Base-by-base conservation (phyloP, 2,888 invertebrate genomes). In the Andrena minutula region DNA sequence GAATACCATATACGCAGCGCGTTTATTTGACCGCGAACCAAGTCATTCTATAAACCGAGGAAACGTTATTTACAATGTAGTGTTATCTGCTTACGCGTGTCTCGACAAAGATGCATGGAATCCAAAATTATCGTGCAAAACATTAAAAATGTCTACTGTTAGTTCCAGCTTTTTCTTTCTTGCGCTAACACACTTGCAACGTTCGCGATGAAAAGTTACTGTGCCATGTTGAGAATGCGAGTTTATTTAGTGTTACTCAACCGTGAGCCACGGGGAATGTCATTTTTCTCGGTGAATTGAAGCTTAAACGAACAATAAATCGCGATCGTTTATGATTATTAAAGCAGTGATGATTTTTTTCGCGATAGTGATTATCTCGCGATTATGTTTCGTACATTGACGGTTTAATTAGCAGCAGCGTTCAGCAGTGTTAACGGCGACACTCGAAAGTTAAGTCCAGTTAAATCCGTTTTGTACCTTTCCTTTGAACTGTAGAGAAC, bases 131-230 rank as follows among this genome's bases (percentile, higher is more conserved):
- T 79, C 83, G 79, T 83, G 86, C 83, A 89, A 89, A 88, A 85
- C 87, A 85, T 87, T 79, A 86, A 78, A 84, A 85, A 88, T 87
- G 89, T 89, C 89, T 89, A 89, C 89, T 89, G 89, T 88, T 89
- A 86, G 84, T 86, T 85, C 78, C 85, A 86, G 82, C 85, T 88
- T 85, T 89, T 88, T 87, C 86, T 86, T 83, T 79, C 77, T 83
- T 65, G 47, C 28, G 56, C 71, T 75, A 68, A 28, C 86, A 84
- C 28, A 74, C 66, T 69, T 68, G 71, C 83, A 83, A 86, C 80
- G 47, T 75, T 61, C 5, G 28, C 69, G 16, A 74, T 35, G 32
- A 47, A 78, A 86, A 35, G 81, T 82, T 65, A 81, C 81, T 80
- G 70, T 49, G 26, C 7, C 0, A 8, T 1, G 1, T 3, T 7